phyloP scores from a whole-genome alignment of 2,888 invertebrate species.

The Caenorhabditis zanzibari region DNA sequence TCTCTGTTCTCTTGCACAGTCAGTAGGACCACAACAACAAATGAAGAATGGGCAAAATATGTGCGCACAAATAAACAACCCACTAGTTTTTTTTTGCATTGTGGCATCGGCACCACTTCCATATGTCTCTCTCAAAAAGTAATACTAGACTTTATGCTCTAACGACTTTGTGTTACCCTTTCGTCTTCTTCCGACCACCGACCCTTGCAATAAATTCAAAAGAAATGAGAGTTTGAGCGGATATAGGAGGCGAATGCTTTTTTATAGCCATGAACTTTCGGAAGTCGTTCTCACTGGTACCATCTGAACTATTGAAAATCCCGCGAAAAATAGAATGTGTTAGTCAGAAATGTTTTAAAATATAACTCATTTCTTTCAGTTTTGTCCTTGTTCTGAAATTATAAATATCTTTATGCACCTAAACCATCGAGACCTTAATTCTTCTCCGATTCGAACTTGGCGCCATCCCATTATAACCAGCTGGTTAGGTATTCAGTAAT shows the following conservation, averaged over 20 bases:
- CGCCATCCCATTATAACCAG: neutral
- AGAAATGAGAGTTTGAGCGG: neutral
- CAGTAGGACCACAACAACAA: slow-evolving; percentile 20
- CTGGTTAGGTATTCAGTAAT: slow-evolving; percentile 1
- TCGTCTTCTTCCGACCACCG: neutral
- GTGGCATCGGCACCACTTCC: slow-evolving; percentile 10
- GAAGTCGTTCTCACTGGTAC: slow-evolving; percentile 1
- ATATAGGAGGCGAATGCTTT: slow-evolving; percentile 13
- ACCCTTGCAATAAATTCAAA: neutral
- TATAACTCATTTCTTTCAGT: neutral
- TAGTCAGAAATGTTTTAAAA: no score
- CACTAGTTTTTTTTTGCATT: slow-evolving; percentile 12
- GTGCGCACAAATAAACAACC: slow-evolving; percentile 47
- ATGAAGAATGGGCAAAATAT: slow-evolving; percentile 6
- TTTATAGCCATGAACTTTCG: slow-evolving; percentile 23
- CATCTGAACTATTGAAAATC: neutral
- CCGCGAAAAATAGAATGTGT: neutral
- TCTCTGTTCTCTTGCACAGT: slow-evolving; percentile 13
- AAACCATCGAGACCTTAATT: no score
- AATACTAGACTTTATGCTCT: slow-evolving; percentile 14
- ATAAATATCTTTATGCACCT: no score
- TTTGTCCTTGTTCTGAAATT: neutral
- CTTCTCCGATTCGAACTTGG: neutral
- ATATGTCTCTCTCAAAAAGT: slow-evolving; percentile 4
- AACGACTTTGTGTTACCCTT: neutral